These are phyloP conservation scores for Dendrocincla tyrannina DNA, from an alignment of 2,797 vertebrate genomes.

Conservation along the genomic window DNA sequence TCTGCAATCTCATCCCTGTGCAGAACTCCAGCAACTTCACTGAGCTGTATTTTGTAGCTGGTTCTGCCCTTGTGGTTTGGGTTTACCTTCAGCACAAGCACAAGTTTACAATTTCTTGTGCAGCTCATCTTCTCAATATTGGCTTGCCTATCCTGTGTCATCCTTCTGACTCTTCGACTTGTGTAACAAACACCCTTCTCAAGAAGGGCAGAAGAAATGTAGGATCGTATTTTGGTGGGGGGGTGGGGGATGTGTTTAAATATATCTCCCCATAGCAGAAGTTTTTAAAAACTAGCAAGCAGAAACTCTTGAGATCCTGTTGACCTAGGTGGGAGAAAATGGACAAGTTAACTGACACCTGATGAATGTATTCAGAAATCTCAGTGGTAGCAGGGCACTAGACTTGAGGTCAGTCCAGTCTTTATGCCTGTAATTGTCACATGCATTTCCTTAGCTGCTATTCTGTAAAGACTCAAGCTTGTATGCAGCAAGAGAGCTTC, in stretches of 20 bases:
- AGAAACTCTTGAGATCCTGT: background rate
- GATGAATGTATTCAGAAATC: background rate
- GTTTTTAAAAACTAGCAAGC: background rate
- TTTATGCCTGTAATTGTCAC: background rate
- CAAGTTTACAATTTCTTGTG: background rate
- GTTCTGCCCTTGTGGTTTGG: background rate
- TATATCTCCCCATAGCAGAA: background rate
- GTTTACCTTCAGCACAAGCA: background rate
- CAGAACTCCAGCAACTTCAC: background rate
- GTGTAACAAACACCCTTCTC: background rate
- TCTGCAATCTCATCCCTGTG: background rate
- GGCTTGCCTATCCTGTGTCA: background rate
- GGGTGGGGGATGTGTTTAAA: background rate
- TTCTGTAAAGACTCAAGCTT: background rate
- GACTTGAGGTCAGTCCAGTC: rapidly evolving
- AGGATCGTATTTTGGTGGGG: background rate
- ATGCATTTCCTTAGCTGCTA: background rate
- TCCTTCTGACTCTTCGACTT: background rate
- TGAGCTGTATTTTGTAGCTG: background rate
- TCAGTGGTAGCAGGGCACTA: background rate
- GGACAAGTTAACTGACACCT: rapidly evolving
- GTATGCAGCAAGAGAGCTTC: background rate
- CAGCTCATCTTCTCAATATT: background rate
- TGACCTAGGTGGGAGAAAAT: background rate
- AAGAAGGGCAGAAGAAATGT: background rate